Conservation (phyloP, 2,888 invertebrate species). For the Drosophila quinaria region DNA sequence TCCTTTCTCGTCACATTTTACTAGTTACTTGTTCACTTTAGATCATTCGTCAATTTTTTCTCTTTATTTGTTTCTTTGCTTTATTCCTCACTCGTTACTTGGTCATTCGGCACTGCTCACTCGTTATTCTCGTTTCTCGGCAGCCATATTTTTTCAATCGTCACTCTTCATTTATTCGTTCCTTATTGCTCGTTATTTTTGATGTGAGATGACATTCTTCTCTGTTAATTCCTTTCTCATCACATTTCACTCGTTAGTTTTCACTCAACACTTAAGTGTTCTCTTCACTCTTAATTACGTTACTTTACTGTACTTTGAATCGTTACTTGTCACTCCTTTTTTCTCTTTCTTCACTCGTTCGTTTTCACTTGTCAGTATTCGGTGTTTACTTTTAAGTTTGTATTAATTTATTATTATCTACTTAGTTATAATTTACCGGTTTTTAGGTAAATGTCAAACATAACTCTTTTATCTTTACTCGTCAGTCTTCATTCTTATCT, state of each 20-base stretch:
- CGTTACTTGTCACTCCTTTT: not conserved
- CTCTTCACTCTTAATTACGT: not conserved
- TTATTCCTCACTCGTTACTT: not conserved
- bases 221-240: not conserved
- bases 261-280: not conserved
- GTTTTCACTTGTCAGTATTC: not conserved
- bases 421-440: too few species aligned
- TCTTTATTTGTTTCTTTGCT: not conserved
- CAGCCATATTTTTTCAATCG: not conserved
- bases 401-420: too few species aligned
- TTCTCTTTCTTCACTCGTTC: not conserved
- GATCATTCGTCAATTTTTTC: not conserved
- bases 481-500: not conserved
- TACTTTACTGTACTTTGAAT: not conserved
- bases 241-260: not conserved
- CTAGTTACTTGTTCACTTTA: not conserved
- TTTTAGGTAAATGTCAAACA: too few species aligned
- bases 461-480: not conserved
- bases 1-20: not conserved
- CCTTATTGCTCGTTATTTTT: too few species aligned
- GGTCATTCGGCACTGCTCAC: not conserved
- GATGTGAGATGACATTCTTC: too few species aligned
- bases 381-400: not conserved
- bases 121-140: not conserved
- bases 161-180: not conserved